Evolutionary conservation across 2,113 vertebrate species (phyloP).

Genomic region (Pao palembangensis): DNA sequence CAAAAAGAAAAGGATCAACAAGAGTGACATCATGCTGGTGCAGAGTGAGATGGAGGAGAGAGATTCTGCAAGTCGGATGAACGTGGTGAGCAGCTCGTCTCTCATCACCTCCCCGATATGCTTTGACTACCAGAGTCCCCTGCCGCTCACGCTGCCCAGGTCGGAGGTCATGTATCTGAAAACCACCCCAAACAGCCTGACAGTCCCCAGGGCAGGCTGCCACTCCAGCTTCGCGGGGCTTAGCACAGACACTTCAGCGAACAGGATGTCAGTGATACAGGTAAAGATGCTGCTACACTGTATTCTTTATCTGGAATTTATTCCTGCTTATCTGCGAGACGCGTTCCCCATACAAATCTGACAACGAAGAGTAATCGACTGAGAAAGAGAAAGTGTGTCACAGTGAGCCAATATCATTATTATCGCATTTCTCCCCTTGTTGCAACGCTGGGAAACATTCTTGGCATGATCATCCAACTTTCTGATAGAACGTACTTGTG

Average conservation of each 20-base stretch:
- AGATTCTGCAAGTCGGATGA: slow-evolving; percentile 98
- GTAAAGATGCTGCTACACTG: slow-evolving; percentile 72
- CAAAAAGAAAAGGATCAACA: slow-evolving; percentile 96
- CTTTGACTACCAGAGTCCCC: slow-evolving; percentile 99
- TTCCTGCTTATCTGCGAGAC: slow-evolving; percentile 57
- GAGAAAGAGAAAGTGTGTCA: slow-evolving; percentile 47
- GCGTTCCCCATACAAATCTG: slow-evolving; percentile 60
- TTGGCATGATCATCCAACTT: slow-evolving; percentile 34
- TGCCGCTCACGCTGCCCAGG: slow-evolving; percentile 96
- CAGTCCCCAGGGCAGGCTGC: slow-evolving; percentile 94
- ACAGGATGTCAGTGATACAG: slow-evolving; percentile 99
- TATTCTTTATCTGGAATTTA: slow-evolving; percentile 62
- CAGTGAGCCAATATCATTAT: slow-evolving; percentile 44
- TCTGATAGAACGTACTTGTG: slow-evolving; percentile 13
- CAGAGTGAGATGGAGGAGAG: slow-evolving; percentile 98
- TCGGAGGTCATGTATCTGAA: slow-evolving; percentile 99
- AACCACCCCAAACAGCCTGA: slow-evolving; percentile 95
- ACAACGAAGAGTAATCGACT: slow-evolving; percentile 58
- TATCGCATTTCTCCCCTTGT: slow-evolving; percentile 30
- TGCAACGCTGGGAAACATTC: slow-evolving; percentile 31
- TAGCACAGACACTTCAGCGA: slow-evolving; percentile 86
- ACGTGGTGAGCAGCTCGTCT: slow-evolving; percentile 98
- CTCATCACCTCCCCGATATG: slow-evolving; percentile 98
- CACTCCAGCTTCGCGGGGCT: slow-evolving; percentile 98
- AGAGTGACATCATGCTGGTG: slow-evolving; percentile 99